Conservation (phyloP, 2,797 vertebrate species). For the Coregonus ussuriensis region DNA sequence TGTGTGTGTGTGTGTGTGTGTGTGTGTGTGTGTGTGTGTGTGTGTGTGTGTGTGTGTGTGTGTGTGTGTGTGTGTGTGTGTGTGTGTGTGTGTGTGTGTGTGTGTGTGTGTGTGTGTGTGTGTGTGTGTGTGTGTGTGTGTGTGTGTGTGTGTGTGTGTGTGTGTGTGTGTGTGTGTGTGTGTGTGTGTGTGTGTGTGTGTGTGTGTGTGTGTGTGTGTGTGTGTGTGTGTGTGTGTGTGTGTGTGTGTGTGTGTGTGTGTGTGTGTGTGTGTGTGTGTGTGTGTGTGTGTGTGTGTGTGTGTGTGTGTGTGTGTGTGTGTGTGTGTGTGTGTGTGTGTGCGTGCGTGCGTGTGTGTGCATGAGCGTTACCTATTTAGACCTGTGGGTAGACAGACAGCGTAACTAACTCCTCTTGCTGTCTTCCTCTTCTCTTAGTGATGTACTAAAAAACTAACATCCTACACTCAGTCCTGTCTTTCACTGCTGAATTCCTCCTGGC, state of each 20-base stretch:
- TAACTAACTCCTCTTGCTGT: conserved; percentile 2
- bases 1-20: neutral
- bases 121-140: too few relatives aligned
- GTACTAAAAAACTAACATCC: too few relatives aligned
- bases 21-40: too few relatives aligned
- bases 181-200: neutral
- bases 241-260: too few relatives aligned
- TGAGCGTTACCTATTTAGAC: neutral
- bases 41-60: neutral
- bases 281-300: too few relatives aligned
- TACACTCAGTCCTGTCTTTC: neutral
- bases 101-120: too few relatives aligned
- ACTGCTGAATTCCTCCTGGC: neutral
- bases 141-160: too few relatives aligned
- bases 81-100: neutral
- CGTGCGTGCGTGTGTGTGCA: neutral
- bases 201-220: too few relatives aligned
- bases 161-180: neutral
- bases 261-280: too few relatives aligned
- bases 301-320: too few relatives aligned
- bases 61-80: neutral
- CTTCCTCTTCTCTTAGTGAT: neutral
- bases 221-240: too few relatives aligned
- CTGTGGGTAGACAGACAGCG: neutral
- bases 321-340: neutral